Conservation (phyloP, 2,888 invertebrate genomes). For the Protophormia terraenovae region DNA sequence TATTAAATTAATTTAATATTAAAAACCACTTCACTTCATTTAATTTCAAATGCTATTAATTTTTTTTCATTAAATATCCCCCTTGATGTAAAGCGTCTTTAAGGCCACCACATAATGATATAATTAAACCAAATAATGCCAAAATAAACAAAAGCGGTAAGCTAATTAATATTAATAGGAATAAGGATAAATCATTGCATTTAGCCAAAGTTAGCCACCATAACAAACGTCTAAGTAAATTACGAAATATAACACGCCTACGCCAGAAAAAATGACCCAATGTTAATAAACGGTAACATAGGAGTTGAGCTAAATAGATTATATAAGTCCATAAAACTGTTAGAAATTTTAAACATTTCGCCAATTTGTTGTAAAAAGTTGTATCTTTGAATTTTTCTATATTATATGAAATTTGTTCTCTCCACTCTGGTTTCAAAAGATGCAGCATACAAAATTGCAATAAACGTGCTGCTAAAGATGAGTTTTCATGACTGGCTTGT, state of each 20-base stretch:
- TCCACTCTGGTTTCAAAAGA: not conserved
- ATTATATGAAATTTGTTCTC: slow-evolving; percentile 5
- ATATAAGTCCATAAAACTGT: not conserved
- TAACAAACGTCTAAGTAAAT: slow-evolving; percentile 70
- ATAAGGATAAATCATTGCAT: slow-evolving; percentile 71
- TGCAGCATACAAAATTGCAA: not conserved
- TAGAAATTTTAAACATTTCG: slow-evolving; percentile 20
- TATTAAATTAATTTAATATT: slow-evolving; percentile 21
- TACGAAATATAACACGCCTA: slow-evolving; percentile 70
- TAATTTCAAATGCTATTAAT: slow-evolving; percentile 28
- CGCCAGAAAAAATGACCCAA: slow-evolving; percentile 62
- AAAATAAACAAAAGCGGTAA: slow-evolving; percentile 73
- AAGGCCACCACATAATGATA: slow-evolving; percentile 67
- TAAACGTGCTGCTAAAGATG: slow-evolving; percentile 19
- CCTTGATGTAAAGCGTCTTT: slow-evolving; percentile 48
- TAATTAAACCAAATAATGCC: slow-evolving; percentile 70
- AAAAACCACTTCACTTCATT: not conserved
- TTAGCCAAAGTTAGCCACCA: slow-evolving; percentile 76
- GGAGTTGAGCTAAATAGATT: not conserved
- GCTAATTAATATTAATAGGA: slow-evolving; percentile 68
- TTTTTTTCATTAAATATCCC: slow-evolving; percentile 7
- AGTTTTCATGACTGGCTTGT: not conserved
- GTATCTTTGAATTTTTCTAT: slow-evolving; percentile 44
- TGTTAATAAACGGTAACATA: not conserved
- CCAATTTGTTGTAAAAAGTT: slow-evolving; percentile 35